phyloP scores from a whole-genome alignment of 2,888 invertebrate species.

The Chouioia cunea region DNA sequence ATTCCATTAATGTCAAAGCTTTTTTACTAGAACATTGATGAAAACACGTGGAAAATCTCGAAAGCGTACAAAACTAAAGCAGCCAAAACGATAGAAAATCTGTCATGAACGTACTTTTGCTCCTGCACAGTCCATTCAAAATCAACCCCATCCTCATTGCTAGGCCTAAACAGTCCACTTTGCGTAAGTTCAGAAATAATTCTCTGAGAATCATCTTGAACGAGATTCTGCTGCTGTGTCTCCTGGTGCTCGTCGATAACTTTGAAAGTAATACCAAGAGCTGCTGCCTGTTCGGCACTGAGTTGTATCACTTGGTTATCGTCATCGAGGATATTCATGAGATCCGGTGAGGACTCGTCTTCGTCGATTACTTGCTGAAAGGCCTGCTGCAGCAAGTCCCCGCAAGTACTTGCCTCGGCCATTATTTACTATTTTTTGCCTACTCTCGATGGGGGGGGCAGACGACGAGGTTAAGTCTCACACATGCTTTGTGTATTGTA shows the following conservation, averaged over 20 bases:
- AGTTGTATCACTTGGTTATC: conserved; percentile 64
- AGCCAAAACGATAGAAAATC: too few species aligned
- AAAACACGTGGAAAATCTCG: too few species aligned
- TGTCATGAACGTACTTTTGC: conserved; percentile 19
- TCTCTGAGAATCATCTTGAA: conserved; percentile 36
- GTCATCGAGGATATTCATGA: conserved; percentile 52
- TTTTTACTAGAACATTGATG: too few species aligned
- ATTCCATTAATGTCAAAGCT: too few species aligned
- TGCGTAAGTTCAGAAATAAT: conserved; percentile 35
- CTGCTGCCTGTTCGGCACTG: conserved; percentile 64
- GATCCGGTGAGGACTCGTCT: conserved; percentile 57
- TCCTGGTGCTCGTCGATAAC: conserved; percentile 50
- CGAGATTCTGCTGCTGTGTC: neutral
- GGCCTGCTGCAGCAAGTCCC: conserved; percentile 62
- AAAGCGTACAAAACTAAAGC: too few species aligned
- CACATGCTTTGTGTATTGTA: conserved; percentile 13
- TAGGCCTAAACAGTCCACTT: conserved; percentile 29
- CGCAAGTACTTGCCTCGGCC: conserved; percentile 51
- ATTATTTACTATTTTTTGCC: neutral
- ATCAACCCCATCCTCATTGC: conserved; percentile 7
- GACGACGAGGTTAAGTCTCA: conserved; percentile 32
- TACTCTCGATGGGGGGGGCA: neutral
- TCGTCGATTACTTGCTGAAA: conserved; percentile 64
- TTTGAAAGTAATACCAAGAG: conserved; percentile 64
- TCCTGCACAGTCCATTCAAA: conserved; percentile 33